phyloP scores from a whole-genome alignment of 2,888 invertebrate genomes.

The Malthinus flaveolus region DNA sequence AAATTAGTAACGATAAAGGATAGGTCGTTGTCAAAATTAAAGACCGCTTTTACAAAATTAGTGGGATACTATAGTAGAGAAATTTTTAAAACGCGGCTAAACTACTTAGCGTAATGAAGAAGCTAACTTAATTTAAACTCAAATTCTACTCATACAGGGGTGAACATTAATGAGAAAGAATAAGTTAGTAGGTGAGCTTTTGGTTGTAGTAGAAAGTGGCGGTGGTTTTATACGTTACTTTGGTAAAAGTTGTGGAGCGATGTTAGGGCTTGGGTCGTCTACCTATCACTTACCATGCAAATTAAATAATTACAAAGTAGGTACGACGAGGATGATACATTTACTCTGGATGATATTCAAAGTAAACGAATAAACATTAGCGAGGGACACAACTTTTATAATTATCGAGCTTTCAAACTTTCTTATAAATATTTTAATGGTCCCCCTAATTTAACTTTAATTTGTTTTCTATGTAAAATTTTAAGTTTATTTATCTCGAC shows the following conservation, averaged over 20 bases:
- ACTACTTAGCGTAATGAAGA: constrained; percentile 50
- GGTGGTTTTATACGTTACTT: constrained; percentile 14
- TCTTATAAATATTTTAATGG: constrained; percentile 49
- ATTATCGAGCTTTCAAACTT: constrained; percentile 46
- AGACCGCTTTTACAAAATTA: constrained; percentile 27
- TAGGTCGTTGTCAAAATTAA: constrained; percentile 37
- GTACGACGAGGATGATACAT: constrained; percentile 47
- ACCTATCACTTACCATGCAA: constrained; percentile 55
- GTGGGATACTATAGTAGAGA: constrained; percentile 25
- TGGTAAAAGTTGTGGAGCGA: constrained; percentile 44
- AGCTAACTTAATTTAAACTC: constrained; percentile 49
- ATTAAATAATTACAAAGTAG: constrained; percentile 55
- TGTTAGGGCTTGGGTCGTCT: constrained; percentile 41
- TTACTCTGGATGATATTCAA: constrained; percentile 45
- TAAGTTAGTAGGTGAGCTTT: constrained; percentile 44
- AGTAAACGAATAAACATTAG: constrained; percentile 45
- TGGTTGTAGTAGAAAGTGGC: constrained; percentile 28
- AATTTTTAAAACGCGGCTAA: constrained; percentile 41
- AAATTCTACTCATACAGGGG: constrained; percentile 44
- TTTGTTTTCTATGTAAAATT: too few species aligned
- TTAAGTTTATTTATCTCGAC: too few species aligned
- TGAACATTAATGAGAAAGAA: constrained; percentile 49
- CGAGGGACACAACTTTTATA: constrained; percentile 48
- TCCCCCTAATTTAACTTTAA: constrained; percentile 16
- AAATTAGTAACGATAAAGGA: constrained; percentile 38